Evolutionary conservation across 2,888 invertebrate species (phyloP), one percentile per base, ranked within the genome.

Genomic region (Brachyopa scutellaris): DNA sequence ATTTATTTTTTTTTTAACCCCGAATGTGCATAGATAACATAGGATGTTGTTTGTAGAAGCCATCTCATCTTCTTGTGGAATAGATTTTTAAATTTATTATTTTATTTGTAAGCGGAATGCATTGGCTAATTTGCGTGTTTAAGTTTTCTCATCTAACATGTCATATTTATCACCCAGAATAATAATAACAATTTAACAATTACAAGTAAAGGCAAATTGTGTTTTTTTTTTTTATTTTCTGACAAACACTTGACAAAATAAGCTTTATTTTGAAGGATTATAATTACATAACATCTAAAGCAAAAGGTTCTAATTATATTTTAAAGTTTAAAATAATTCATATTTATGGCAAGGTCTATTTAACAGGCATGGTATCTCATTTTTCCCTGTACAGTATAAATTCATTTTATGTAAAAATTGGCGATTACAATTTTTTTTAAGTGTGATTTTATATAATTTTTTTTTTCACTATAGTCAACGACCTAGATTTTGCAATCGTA

Each of bases 341-440:
- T 59, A 40, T 36, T 64, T 80, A 80, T 80, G 79, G 79, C 79
- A 80, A 80, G 79, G 79, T 80, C 79, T 80, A 74, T 61, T 53
- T 62, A 49, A 53, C 13, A 73, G 73, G 79, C 61, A 61, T 73
- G 55, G 6, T 57, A 8, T 38, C n/a, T 6, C n/a, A 33, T 11
- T 69, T 13, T 23, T 42, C 11, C 11, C 19, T 53, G 11, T n/a
- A n/a, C n/a, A n/a, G n/a, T n/a, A n/a, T n/a, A n/a, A n/a, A n/a
- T n/a, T n/a, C n/a, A n/a, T n/a, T n/a, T n/a, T n/a, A n/a, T n/a
- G n/a, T n/a, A n/a, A n/a, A n/a, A n/a, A n/a, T n/a, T n/a, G n/a
- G n/a, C n/a, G 31, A 1, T n/a, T n/a, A 21, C 23, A 23, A 19
- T n/a, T n/a, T 1, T 1, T 19, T 1, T 42, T 42, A 19, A 42